Percentiles rank a stretch among this genome's conserved stretches.
Evolutionary conservation across 2,113 vertebrate genomes (phyloP).

Genomic region (Ciconia maguari): DNA sequence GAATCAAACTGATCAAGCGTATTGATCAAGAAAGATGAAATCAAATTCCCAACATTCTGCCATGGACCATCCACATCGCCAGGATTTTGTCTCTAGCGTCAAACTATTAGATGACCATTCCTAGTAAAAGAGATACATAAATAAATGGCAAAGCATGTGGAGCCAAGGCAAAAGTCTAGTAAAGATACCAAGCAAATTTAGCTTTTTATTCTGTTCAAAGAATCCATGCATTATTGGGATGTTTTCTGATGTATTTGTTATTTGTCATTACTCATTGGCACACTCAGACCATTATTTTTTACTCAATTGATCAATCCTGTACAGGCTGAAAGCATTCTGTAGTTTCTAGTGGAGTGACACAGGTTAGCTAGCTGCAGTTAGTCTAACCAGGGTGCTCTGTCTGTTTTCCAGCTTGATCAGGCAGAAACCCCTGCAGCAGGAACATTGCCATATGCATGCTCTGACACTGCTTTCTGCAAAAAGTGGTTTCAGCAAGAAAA

Average conservation of each 20-base stretch:
- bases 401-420: background rate
- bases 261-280: background rate
- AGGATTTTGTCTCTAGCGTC: fast-evolving
- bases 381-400: background rate
- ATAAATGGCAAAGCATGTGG: background rate
- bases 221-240: background rate
- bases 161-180: background rate
- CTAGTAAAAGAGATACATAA: background rate
- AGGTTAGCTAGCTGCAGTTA: background rate
- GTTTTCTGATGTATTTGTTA: background rate
- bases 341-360: background rate
- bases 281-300: background rate
- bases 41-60: background rate
- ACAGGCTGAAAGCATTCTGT: background rate
- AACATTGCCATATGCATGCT: background rate
- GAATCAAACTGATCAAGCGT: background rate
- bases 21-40: background rate
- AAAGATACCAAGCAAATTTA: background rate
- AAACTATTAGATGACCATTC: background rate
- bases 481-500: background rate
- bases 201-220: background rate
- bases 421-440: background rate
- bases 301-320: background rate
- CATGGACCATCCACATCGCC: too few relatives aligned
- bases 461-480: background rate